Evolutionary conservation across 1,140 invertebrate species (phyloP).

Genomic region (Neodiprion lecontei): DNA sequence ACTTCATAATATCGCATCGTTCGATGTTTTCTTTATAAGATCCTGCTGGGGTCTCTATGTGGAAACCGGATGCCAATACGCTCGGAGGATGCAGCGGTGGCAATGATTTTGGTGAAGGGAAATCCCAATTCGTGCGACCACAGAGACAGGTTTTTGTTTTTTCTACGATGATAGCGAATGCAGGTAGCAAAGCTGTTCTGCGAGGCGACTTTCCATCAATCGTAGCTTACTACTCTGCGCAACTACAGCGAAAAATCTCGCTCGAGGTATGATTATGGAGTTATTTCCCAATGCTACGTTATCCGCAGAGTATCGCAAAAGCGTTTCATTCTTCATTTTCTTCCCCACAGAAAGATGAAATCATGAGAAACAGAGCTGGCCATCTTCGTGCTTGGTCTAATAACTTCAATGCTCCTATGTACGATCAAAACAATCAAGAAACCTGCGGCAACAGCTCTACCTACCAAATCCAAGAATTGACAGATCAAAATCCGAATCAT

Average conservation of each 20-base stretch:
- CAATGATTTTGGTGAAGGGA: slow-evolving; percentile 70
- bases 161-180: slow-evolving; percentile 91
- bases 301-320: neutral
- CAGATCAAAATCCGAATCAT: slow-evolving; percentile 57
- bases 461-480: slow-evolving; percentile 56
- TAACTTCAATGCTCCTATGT: slow-evolving; percentile 75
- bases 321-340: neutral
- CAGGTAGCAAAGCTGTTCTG: slow-evolving; percentile 90
- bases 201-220: slow-evolving; percentile 91
- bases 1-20: neutral
- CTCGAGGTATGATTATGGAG: slow-evolving; percentile 26
- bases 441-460: slow-evolving; percentile 53
- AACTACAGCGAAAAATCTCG: slow-evolving; percentile 50
- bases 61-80: slow-evolving; percentile 65
- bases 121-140: slow-evolving; percentile 88
- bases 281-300: slow-evolving; percentile 6
- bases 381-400: slow-evolving; percentile 83
- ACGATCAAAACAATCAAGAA: slow-evolving; percentile 72
- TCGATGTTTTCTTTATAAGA: slow-evolving; percentile 35
- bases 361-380: slow-evolving; percentile 87
- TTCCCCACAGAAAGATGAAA: slow-evolving; percentile 78
- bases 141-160: slow-evolving; percentile 99
- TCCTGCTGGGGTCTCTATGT: slow-evolving; percentile 32
- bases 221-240: slow-evolving; percentile 93
- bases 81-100: slow-evolving; percentile 77